Evolutionary conservation across 2,888 invertebrate genomes (phyloP), one percentile per base, ranked within the genome.

Genomic region (Oligia strigilis): DNA sequence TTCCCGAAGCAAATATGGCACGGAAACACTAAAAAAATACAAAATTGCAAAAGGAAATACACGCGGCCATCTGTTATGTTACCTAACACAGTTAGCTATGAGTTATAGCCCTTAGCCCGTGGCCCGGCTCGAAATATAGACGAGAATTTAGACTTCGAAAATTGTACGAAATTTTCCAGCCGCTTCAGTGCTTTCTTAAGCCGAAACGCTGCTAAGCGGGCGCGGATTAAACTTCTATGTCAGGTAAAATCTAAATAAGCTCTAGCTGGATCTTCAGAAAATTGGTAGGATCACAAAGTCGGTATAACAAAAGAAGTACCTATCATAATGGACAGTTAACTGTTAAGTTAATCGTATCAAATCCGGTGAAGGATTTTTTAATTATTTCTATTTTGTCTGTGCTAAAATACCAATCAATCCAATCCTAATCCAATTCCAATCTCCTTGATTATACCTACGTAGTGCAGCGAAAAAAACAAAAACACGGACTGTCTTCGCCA

Each of bases 81-180:
- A 78, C 82, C 81, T 85, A 89, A 87, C 85, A 79, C 76, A 65
- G 86, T 86, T 82, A 86, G 73, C 75, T 76, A 69, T 87, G 83
- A 88, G 82, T 89, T 87, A 89, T 84, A 67, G 81, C 77, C 71
- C 77, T 72, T 78, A 72, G 77, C 81, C 55, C 62, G 81, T 72
- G 62, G 76, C 75, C 0, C 23, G 75, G 71, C 75, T 77, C 78
- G 66, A 85, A 83, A 88, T 78, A 82, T 79, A 75, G 58, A 70
- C 70, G 73, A 43, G 69, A 73, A 76, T 80, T 82, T 60, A 75
- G 65, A 81, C 80, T 76, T 70, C 49, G 60, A 71, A 66, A 73
- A 70, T 70, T 83, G 65, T 66, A 79, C 46, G 62, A 71, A 62
- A 72, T 58, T 64, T 72, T 78, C 49, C n/a, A 70, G n/a, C 40